Base-by-base conservation (phyloP, 2,888 invertebrate genomes). In the Caenorhabditis sp. region DNA sequence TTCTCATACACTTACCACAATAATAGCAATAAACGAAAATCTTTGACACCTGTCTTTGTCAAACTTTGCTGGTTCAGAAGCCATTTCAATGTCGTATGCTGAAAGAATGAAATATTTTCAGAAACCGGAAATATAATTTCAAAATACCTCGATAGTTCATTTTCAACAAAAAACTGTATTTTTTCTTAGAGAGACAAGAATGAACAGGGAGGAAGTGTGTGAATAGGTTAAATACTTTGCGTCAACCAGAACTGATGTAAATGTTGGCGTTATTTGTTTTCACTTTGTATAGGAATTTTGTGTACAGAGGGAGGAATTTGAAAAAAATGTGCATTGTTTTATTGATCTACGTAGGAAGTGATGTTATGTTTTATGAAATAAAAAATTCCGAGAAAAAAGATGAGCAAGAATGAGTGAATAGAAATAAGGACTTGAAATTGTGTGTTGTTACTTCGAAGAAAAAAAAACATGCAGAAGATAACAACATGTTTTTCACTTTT, bases 1-100 rank as follows among this genome's bases (percentile, higher is more conserved):
- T n/a, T n/a, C n/a, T n/a, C n/a, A n/a, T n/a, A n/a, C n/a, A 70
- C 69, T 59, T 26, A 75, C 70, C 57, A 64, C 4, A 23, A 67
- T 54, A 1, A 43, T 31, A 26, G 43, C n/a, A 12, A 75, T 55
- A 26, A 70, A 66, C 6, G 31, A 19, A 36, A 50, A 58, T 59
- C 58, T 66, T 53, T 63, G 63, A 54, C 60, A 62, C 17, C 50
- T 49, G 1, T 66, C 62, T n/a, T 55, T 58, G 53, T 69, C 53
- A 26, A 69, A 62, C 5, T 58, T 53, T 3, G 8, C 24, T 21
- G 43, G 43, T 43, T 43, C 43, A 17, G 12, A 17, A 3, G 23
- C 53, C 69, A 70, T 70, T 24, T 57, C 24, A 21, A 64, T 26
- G 26, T 24, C 58, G 21, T 49, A 26, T 24, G 14, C 58, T 57